These are phyloP conservation scores for Henricia sp. DNA, from an alignment of 53 echinoderm and acorn worm species.

Conservation along the genomic window DNA sequence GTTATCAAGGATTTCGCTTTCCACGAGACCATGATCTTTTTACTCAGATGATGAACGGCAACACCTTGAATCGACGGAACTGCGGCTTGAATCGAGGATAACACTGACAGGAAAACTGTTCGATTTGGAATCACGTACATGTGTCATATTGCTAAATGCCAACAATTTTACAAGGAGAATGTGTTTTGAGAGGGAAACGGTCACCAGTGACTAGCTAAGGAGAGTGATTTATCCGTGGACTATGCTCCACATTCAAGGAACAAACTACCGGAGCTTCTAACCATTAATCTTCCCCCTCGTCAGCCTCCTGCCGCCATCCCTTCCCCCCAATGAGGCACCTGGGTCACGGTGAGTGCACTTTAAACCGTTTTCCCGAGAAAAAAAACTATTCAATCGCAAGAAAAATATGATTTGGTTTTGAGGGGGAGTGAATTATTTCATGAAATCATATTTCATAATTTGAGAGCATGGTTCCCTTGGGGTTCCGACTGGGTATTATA, in stretches of 20 bases:
- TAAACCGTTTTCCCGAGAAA: not conserved
- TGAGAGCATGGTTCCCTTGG: not conserved
- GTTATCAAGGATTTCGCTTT: no score
- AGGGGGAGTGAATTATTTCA: slow-evolving; percentile 10
- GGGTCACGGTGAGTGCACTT: slow-evolving; percentile 31
- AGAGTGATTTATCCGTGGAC: slow-evolving; percentile 50
- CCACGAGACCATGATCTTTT: no score
- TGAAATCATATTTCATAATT: slow-evolving; percentile 62
- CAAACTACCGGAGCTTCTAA: slow-evolving; percentile 45
- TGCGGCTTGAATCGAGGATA: no score
- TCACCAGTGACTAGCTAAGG: not conserved
- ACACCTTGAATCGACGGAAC: no score
- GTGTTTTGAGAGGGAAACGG: not conserved
- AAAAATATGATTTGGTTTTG: no score
- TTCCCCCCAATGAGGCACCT: slow-evolving; percentile 35
- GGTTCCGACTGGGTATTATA: slow-evolving; percentile 17
- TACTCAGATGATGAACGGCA: no score
- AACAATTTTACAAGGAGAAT: not conserved
- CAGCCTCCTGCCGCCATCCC: slow-evolving; percentile 40
- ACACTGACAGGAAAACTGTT: not conserved
- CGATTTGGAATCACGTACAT: not conserved
- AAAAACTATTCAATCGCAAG: no score
- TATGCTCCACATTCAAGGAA: slow-evolving; percentile 52
- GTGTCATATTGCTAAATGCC: not conserved
- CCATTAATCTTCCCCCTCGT: slow-evolving; percentile 47